Evolutionary conservation across 2,888 invertebrate species (phyloP).

Genomic region (Napeogenes inachia): DNA sequence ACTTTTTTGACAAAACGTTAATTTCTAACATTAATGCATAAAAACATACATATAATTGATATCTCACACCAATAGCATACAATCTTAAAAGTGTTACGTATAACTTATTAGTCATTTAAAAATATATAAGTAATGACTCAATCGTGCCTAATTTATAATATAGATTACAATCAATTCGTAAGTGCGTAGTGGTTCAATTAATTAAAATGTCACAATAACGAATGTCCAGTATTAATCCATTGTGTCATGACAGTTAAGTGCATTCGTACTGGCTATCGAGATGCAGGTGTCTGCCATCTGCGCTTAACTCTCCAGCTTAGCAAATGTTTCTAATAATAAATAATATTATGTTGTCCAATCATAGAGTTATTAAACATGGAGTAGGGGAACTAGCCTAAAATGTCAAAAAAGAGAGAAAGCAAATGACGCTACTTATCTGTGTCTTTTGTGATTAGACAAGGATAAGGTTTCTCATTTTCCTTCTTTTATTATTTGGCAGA

Average conservation of each 20-base stretch:
- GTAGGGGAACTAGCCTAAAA: no score
- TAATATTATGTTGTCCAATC: conserved; percentile 15
- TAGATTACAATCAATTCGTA: conserved; percentile 23
- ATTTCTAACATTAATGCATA: no score
- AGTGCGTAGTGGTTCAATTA: conserved; percentile 53
- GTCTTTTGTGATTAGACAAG: no score
- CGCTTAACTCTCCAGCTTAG: conserved; percentile 43
- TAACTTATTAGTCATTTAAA: not conserved
- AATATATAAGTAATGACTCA: conserved; percentile 4
- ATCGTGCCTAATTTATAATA: conserved; percentile 21
- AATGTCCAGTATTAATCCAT: conserved; percentile 58
- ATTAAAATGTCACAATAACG: conserved; percentile 61
- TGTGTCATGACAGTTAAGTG: conserved; percentile 44
- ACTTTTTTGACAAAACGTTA: no score
- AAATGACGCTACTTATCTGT: no score
- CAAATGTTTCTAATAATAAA: conserved; percentile 38
- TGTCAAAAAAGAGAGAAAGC: no score
- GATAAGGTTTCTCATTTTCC: no score
- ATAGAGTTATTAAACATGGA: no score
- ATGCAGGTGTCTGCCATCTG: conserved; percentile 70
- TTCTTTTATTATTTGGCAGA: no score
- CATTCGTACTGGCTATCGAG: conserved; percentile 62
- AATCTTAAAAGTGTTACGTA: no score
- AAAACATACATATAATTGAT: no score
- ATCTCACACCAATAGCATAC: no score